These are phyloP conservation scores for Petromus typicus DNA, from an alignment of 2,113 vertebrate genomes.

Conservation along the genomic window DNA sequence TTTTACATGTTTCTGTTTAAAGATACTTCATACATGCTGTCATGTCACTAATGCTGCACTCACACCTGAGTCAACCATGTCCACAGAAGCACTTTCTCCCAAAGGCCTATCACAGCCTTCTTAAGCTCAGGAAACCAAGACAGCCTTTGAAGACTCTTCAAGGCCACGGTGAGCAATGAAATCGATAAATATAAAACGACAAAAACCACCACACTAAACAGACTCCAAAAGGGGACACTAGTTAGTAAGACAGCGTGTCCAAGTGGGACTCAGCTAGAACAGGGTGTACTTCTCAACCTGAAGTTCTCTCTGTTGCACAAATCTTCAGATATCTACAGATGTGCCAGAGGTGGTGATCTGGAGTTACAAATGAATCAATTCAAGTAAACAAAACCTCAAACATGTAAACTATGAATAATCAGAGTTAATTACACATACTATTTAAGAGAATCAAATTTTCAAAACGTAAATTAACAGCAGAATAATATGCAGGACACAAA, in stretches of 20 bases:
- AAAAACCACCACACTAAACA: not conserved
- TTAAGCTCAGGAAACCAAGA: not conserved
- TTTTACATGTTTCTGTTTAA: not conserved
- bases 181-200: not conserved
- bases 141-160: not conserved
- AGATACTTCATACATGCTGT: not conserved
- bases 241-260: not conserved
- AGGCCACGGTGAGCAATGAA: not conserved
- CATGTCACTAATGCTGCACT: not conserved
- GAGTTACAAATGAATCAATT: not conserved
- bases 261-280: not conserved
- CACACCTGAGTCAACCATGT: not conserved
- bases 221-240: not conserved
- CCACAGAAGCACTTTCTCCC: not conserved
- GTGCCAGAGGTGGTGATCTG: not conserved
- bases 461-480: constrained; percentile 8
- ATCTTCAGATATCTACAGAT: not conserved
- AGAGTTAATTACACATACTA: not conserved
- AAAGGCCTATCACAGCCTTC: not conserved
- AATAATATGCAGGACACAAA: not conserved
- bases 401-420: not conserved
- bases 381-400: constrained; percentile 11
- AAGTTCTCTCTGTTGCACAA: not conserved
- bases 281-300: not conserved
- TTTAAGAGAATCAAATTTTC: constrained; percentile 31